Percentiles rank a stretch among this genome's conserved stretches.
These are phyloP conservation scores for Sylvietta virens DNA, from an alignment of 2,113 vertebrate species.

Conservation along the genomic window DNA sequence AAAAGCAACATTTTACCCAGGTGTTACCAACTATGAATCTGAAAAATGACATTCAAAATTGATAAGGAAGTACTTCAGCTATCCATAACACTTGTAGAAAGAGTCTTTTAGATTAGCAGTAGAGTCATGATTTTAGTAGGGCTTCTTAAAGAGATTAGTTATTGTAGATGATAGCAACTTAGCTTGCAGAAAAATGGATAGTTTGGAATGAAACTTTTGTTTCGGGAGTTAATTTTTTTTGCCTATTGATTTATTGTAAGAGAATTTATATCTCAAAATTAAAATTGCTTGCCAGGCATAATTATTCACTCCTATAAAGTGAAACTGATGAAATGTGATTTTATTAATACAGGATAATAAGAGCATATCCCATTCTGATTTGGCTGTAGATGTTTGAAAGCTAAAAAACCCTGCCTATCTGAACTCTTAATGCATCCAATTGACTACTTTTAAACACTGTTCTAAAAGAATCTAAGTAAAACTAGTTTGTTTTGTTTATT, in stretches of 20 bases:
- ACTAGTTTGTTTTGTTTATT: constrained; percentile 4
- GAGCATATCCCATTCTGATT: not conserved
- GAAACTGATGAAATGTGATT: not conserved
- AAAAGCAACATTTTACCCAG: not conserved
- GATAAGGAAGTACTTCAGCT: not conserved
- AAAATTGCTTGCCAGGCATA: not conserved
- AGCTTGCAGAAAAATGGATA: not conserved
- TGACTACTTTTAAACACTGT: not conserved
- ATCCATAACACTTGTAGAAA: not conserved
- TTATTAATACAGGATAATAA: not conserved
- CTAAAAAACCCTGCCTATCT: not conserved
- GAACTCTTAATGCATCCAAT: not conserved
- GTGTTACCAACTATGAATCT: not conserved
- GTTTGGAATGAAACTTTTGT: not conserved
- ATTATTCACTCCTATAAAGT: not conserved
- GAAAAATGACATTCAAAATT: not conserved
- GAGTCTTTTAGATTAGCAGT: not conserved
- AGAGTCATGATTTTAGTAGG: not conserved
- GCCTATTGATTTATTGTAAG: not conserved
- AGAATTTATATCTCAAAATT: not conserved
- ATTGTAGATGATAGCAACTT: not conserved
- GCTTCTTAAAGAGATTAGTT: not conserved
- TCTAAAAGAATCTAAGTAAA: not conserved
- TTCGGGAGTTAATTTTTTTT: not conserved
- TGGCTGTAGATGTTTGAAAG: not conserved